A percentile compares a stretch with the other conserved stretches of the same genome.
Conservation (phyloP, 2,797 vertebrate species). For the Chromobotia macracanthus region DNA sequence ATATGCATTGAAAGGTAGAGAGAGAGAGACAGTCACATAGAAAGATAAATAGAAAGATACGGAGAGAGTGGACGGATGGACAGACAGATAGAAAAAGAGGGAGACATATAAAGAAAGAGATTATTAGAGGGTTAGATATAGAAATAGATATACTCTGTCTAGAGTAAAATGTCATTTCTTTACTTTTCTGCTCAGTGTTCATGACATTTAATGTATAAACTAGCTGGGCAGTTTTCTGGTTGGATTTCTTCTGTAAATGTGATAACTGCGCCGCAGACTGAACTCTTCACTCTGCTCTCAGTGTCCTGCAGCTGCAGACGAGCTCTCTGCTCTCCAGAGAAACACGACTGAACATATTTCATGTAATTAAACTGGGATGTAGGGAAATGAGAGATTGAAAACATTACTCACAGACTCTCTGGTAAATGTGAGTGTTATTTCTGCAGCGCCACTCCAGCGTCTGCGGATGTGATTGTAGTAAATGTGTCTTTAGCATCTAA, state of each 20-base stretch:
- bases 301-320: conserved; percentile 20
- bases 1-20: too few relatives aligned
- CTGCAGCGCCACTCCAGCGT: conserved; percentile 3
- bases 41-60: too few relatives aligned
- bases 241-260: not conserved
- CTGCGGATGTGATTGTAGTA: conserved; percentile 38
- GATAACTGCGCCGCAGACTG: not conserved
- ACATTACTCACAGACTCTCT: conserved; percentile 54
- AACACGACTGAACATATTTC: conserved; percentile 38
- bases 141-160: too few relatives aligned
- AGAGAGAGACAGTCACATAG: too few relatives aligned
- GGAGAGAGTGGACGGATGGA: too few relatives aligned
- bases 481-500: conserved; percentile 27
- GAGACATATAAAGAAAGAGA: too few relatives aligned
- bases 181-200: too few relatives aligned
- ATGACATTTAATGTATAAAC: too few relatives aligned
- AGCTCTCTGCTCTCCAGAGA: conserved; percentile 21
- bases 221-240: not conserved
- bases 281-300: not conserved
- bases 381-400: conserved; percentile 49
- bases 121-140: too few relatives aligned
- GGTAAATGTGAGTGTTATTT: conserved; percentile 46
- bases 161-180: too few relatives aligned
- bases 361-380: conserved; percentile 53
- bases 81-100: too few relatives aligned